Evolutionary conservation across 2,797 vertebrate species (phyloP).

Genomic region (Anabacerthia variegaticeps): DNA sequence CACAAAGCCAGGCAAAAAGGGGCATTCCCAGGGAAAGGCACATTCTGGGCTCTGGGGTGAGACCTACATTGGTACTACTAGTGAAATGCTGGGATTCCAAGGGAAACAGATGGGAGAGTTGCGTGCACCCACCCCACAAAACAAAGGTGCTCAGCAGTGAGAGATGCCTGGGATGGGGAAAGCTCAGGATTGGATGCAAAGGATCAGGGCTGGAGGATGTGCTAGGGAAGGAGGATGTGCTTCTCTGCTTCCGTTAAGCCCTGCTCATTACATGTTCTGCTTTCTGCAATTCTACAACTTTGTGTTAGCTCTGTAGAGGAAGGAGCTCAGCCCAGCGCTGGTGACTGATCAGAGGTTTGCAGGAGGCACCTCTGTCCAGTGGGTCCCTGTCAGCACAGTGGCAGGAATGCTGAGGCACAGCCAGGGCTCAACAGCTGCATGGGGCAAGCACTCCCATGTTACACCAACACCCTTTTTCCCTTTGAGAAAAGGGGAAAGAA

Average conservation of each 20-base stretch:
- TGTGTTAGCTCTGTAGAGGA: background rate
- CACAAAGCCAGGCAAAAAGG: background rate
- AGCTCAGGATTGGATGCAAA: background rate
- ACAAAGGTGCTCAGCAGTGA: background rate
- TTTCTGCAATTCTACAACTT: background rate
- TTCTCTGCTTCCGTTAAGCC: background rate
- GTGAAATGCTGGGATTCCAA: background rate
- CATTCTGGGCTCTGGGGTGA: background rate
- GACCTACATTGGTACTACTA: background rate
- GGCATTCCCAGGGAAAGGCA: background rate
- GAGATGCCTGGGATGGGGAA: background rate
- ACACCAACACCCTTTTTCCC: background rate
- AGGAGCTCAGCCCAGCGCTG: background rate
- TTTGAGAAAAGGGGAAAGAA: slow-evolving; percentile 26
- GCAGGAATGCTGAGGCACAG: background rate
- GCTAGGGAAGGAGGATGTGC: fast-evolving
- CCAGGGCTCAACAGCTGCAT: background rate
- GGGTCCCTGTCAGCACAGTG: background rate
- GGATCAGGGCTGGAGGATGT: no score
- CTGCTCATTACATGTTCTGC: fast-evolving
- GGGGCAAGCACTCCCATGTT: background rate
- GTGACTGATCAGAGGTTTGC: background rate
- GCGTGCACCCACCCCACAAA: fast-evolving
- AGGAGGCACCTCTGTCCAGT: background rate
- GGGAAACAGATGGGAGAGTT: fast-evolving